Conservation (phyloP, 2,888 invertebrate genomes). For the Gibbula magus region DNA sequence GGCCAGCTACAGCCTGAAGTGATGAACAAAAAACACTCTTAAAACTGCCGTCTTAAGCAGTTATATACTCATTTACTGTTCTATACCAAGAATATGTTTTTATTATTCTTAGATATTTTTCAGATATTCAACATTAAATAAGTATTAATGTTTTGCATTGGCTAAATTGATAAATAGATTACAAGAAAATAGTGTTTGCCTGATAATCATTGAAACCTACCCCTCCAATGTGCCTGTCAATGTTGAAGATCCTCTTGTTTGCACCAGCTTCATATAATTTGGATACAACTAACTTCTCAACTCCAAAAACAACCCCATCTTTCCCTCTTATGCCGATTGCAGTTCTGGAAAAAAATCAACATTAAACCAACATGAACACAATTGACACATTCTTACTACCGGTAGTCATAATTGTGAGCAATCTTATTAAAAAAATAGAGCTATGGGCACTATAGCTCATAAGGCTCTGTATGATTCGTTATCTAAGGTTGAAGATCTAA, state of each 20-base stretch:
- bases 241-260: constrained; percentile 89
- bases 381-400: too few species aligned
- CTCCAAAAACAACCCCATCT: constrained; percentile 97
- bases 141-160: too few species aligned
- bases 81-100: too few species aligned
- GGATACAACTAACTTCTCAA: constrained; percentile 96
- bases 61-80: too few species aligned
- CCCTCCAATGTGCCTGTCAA: constrained; percentile 96
- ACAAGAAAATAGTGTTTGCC: not conserved
- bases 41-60: too few species aligned
- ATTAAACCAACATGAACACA: too few species aligned
- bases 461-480: too few species aligned
- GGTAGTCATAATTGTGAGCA: too few species aligned
- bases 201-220: constrained; percentile 76
- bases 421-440: too few species aligned
- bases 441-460: too few species aligned
- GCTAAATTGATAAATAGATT: not conserved
- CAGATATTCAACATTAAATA: too few species aligned
- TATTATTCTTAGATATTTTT: not conserved
- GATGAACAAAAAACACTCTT: not conserved
- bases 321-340: constrained; percentile 95
- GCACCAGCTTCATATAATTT: constrained; percentile 94
- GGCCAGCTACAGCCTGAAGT: constrained; percentile 86
- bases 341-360: constrained; percentile 79
- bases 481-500: too few species aligned